Evolutionary conservation across 2,797 vertebrate genomes (phyloP).

Genomic region (Microchirus variegatus): DNA sequence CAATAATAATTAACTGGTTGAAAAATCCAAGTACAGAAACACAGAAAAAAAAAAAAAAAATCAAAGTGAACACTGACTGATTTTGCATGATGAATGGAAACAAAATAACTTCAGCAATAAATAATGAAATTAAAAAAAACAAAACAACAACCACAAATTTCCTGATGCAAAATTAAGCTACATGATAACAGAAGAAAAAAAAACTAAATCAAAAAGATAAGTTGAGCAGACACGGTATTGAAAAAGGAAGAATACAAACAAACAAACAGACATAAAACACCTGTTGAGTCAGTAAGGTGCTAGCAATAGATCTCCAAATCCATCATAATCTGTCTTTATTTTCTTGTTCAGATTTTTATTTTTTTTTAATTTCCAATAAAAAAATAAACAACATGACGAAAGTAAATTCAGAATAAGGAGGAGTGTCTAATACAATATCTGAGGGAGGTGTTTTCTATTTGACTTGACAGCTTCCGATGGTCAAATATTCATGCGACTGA

Average conservation of each 20-base stretch:
- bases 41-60: constrained; percentile 79
- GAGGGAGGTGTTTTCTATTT: constrained; percentile 79
- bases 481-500: constrained; percentile 91
- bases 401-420: constrained; percentile 83
- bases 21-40: constrained; percentile 87
- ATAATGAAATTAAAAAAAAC: constrained; percentile 71
- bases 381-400: constrained; percentile 82
- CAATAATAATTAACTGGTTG: constrained; percentile 78
- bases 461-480: constrained; percentile 82
- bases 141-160: constrained; percentile 58
- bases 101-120: constrained; percentile 81
- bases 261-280: constrained; percentile 67
- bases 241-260: constrained; percentile 80
- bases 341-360: constrained; percentile 46
- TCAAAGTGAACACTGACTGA: constrained; percentile 72
- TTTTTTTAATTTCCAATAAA: constrained; percentile 76
- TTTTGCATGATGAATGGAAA: constrained; percentile 66
- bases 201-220: constrained; percentile 51
- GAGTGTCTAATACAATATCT: constrained; percentile 72
- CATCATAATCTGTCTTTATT: constrained; percentile 87
- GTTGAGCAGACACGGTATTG: constrained; percentile 53
- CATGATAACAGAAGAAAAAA: constrained; percentile 55
- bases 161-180: constrained; percentile 56
- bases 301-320: constrained; percentile 85
- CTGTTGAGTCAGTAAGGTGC: constrained; percentile 83